These are phyloP conservation scores for Hetaerina titia DNA, from an alignment of 2,888 invertebrate genomes.

Conservation along the genomic window DNA sequence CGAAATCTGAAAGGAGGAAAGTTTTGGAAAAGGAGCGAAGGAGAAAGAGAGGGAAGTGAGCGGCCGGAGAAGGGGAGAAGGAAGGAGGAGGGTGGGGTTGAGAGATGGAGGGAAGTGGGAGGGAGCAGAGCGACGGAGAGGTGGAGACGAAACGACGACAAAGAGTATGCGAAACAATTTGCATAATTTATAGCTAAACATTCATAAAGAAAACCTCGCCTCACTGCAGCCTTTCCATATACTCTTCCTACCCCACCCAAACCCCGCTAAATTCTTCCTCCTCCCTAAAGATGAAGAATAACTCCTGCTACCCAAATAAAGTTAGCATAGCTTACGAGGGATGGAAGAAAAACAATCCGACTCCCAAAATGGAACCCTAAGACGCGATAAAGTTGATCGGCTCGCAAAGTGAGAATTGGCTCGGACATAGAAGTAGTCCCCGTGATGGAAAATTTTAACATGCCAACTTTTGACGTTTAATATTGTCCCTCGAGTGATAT, in stretches of 20 bases:
- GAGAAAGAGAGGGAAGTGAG: not conserved
- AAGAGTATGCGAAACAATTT: slow-evolving; percentile 66
- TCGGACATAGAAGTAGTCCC: not conserved
- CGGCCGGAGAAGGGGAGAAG: not conserved
- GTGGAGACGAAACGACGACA: slow-evolving; percentile 46
- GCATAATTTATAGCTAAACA: slow-evolving; percentile 67
- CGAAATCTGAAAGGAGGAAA: slow-evolving; percentile 8
- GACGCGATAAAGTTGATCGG: not conserved
- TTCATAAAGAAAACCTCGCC: slow-evolving; percentile 65
- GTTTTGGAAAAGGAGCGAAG: not conserved
- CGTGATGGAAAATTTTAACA: not conserved
- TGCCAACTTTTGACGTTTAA: not conserved
- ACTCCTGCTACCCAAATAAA: not conserved
- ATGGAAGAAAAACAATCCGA: slow-evolving; percentile 12
- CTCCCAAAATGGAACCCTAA: not conserved
- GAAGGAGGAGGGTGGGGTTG: not conserved
- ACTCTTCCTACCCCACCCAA: not conserved
- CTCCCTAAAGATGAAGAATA: slow-evolving; percentile 8
- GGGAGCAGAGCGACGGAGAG: not conserved
- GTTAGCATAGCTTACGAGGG: slow-evolving; percentile 44
- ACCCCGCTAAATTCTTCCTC: slow-evolving; percentile 3
- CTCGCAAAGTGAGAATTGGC: slow-evolving; percentile 16
- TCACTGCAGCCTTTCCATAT: slow-evolving; percentile 53
- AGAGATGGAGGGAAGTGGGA: not conserved
- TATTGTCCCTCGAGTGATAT: not conserved